Conservation (phyloP, 2,888 invertebrate genomes). For the Xiphydria camelus region DNA sequence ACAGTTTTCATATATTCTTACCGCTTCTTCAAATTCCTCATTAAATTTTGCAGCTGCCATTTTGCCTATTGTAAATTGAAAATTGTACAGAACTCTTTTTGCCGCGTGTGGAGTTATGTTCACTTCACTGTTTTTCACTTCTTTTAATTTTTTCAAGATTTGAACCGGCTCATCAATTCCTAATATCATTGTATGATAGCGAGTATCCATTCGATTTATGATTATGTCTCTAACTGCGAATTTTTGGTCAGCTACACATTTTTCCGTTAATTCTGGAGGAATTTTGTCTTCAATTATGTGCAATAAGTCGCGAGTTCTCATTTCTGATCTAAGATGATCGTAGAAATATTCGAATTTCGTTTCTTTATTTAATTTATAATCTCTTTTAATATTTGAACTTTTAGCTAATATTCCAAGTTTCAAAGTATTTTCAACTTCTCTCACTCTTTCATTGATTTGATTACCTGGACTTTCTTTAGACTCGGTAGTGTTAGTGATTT, state of each 20-base stretch:
- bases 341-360: conserved; percentile 9
- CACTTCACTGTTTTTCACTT: no score
- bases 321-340: conserved; percentile 4
- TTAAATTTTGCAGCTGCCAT: no score
- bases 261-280: not conserved
- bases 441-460: not conserved
- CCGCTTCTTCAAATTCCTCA: conserved; percentile 2
- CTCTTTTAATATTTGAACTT: conserved; percentile 1
- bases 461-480: no score
- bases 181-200: no score
- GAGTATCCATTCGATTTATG: conserved; percentile 5
- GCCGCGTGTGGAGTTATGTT: conserved; percentile 3
- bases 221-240: conserved; percentile 5
- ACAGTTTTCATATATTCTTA: conserved; percentile 3
- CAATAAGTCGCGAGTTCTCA: conserved; percentile 4
- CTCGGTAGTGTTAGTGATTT: no score
- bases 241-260: not conserved
- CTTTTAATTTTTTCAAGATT: no score
- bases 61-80: not conserved
- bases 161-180: no score
- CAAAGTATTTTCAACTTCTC: not conserved
- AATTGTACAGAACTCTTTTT: not conserved
- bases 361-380: conserved; percentile 5
- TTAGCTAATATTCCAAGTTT: conserved; percentile 2
- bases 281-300: conserved; percentile 1